These are phyloP conservation scores for Diplosoma virens DNA, from an alignment of 23 tunicate species.

Conservation along the genomic window DNA sequence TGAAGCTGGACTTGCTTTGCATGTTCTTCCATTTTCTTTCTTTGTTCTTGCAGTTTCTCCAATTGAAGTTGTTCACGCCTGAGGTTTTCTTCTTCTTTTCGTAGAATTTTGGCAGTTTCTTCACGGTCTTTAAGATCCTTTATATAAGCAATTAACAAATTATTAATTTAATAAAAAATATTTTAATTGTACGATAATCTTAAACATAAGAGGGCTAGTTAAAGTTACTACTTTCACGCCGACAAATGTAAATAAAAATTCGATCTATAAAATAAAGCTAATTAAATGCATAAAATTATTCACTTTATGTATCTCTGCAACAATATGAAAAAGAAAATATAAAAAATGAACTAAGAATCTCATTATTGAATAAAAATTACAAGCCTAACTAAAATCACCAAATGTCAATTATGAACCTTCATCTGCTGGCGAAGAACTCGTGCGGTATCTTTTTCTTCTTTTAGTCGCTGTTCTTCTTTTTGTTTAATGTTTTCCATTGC, in stretches of 20 bases:
- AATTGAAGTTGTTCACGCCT: conserved; percentile 53
- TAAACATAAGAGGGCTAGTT: background rate
- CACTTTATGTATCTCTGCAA: too few species aligned
- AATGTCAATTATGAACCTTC: conserved; percentile 14
- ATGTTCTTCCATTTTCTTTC: conserved; percentile 56
- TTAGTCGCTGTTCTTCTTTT: conserved; percentile 52
- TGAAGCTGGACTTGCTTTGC: conserved; percentile 52
- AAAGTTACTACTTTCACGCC: background rate
- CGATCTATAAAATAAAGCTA: too few species aligned
- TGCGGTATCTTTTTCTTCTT: conserved; percentile 73
- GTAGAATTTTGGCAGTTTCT: conserved; percentile 44
- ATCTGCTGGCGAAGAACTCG: conserved; percentile 65
- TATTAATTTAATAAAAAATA: background rate
- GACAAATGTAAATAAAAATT: too few species aligned
- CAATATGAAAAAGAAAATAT: too few species aligned
- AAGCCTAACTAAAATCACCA: too few species aligned
- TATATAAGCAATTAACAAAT: too few species aligned
- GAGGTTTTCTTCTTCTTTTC: conserved; percentile 60
- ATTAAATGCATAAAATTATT: too few species aligned
- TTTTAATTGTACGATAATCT: background rate
- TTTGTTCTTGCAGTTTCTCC: conserved; percentile 65
- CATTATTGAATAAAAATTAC: too few species aligned
- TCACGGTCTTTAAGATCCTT: conserved; percentile 71
- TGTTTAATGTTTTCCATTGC: conserved; percentile 66
- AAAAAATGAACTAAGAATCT: too few species aligned